Evolutionary conservation across 1,140 invertebrate genomes (phyloP).

Genomic region (Diachasmimorpha longicaudata): DNA sequence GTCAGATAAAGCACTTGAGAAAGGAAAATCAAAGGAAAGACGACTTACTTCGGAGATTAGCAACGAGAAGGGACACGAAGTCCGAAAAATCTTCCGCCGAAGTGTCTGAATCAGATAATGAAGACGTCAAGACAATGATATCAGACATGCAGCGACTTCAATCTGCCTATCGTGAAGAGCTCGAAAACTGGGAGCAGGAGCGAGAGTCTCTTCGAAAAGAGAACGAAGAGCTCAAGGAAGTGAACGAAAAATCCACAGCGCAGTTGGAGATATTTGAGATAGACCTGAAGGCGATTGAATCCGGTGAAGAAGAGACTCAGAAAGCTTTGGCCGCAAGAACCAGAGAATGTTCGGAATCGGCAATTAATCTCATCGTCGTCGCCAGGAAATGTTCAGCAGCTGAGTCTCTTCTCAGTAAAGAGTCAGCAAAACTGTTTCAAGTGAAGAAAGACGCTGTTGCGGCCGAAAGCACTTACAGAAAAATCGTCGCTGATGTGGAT

Average conservation of each 20-base stretch:
- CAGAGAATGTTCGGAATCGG: slow-evolving; percentile 36
- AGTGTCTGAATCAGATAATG: slow-evolving; percentile 36
- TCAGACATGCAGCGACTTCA: slow-evolving; percentile 44
- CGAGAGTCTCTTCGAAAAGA: slow-evolving; percentile 34
- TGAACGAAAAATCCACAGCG: slow-evolving; percentile 28
- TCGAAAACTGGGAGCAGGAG: slow-evolving; percentile 41
- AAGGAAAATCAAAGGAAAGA: slow-evolving; percentile 46
- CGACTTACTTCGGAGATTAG: slow-evolving; percentile 29
- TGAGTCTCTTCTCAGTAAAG: slow-evolving; percentile 46
- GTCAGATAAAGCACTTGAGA: slow-evolving; percentile 59
- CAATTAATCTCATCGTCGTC: slow-evolving; percentile 34
- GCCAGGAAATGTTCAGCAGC: slow-evolving; percentile 45
- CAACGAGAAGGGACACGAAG: slow-evolving; percentile 24
- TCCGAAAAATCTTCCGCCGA: slow-evolving; percentile 20
- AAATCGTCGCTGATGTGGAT: slow-evolving; percentile 43
- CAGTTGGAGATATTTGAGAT: slow-evolving; percentile 43
- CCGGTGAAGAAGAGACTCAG: slow-evolving; percentile 38
- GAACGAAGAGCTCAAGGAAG: slow-evolving; percentile 36
- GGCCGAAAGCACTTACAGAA: slow-evolving; percentile 43
- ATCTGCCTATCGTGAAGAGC: slow-evolving; percentile 34
- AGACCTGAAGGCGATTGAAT: slow-evolving; percentile 37
- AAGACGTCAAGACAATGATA: slow-evolving; percentile 40
- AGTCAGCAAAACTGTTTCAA: slow-evolving; percentile 45
- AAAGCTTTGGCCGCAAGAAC: slow-evolving; percentile 37
- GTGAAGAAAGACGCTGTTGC: slow-evolving; percentile 46